phyloP scores from a whole-genome alignment of 53 echinoderm and acorn worm species.

The Pentamera pediparva region DNA sequence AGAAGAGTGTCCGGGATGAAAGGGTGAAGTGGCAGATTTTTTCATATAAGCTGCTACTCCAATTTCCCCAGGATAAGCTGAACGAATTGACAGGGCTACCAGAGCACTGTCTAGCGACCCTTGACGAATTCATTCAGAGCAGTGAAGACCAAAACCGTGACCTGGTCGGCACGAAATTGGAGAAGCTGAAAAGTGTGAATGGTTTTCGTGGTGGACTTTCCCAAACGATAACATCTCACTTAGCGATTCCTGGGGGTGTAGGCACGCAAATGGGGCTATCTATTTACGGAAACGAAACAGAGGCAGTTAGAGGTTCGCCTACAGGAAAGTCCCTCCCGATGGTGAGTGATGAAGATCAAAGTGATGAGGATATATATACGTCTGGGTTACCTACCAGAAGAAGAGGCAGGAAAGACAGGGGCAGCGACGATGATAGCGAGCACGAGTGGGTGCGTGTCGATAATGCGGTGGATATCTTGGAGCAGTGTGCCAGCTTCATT shows the following conservation, averaged over 20 bases:
- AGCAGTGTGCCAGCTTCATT: not conserved
- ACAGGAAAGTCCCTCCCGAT: not conserved
- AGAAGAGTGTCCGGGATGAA: conserved; percentile 7
- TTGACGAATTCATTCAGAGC: not conserved
- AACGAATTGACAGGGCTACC: not conserved
- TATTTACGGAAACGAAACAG: not conserved
- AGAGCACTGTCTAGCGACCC: conserved; percentile 2
- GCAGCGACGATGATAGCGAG: not conserved
- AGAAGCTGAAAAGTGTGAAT: not conserved
- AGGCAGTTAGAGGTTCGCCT: not conserved
- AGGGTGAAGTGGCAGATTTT: not conserved
- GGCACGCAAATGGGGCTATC: not conserved
- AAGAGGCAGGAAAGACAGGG: not conserved
- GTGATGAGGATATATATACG: conserved; percentile 18
- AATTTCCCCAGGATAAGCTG: conserved; percentile 2
- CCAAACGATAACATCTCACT: not conserved
- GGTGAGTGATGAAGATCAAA: conserved; percentile 13
- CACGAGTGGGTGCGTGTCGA: conserved; percentile 8
- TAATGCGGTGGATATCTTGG: conserved; percentile 6
- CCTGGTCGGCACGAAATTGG: not conserved
- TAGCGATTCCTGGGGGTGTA: not conserved
- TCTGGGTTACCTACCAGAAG: conserved; percentile 1
- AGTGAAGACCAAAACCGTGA: not conserved
- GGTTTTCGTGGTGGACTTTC: not conserved
- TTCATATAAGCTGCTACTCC: not conserved